Percentiles rank a stretch among this genome's conserved stretches.
phyloP scores from a whole-genome alignment of 2,888 invertebrate genomes.

The Dusona sp. region DNA sequence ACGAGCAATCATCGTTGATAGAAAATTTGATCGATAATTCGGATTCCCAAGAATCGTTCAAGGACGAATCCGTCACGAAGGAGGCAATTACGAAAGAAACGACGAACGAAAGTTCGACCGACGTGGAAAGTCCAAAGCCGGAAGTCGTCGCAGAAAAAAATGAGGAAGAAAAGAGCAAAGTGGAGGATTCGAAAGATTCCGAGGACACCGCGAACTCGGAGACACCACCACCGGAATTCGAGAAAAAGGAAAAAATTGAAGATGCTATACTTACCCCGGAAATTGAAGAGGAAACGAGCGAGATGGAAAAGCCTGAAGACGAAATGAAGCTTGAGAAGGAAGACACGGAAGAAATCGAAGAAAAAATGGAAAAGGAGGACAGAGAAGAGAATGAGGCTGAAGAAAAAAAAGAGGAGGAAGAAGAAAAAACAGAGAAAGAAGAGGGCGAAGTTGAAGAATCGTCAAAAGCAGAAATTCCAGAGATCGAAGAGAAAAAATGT shows the following conservation, averaged over 20 bases:
- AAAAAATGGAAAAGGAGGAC: constrained; percentile 38
- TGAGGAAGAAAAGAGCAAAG: constrained; percentile 55
- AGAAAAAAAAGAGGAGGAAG: constrained; percentile 64
- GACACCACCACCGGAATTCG: constrained; percentile 23
- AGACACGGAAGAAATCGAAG: constrained; percentile 42
- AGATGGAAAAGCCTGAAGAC: constrained; percentile 36
- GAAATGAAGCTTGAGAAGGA: constrained; percentile 41
- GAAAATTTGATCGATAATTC: constrained; percentile 71
- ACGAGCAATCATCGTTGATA: constrained; percentile 68
- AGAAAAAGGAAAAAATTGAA: constrained; percentile 68
- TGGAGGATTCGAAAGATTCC: constrained; percentile 49
- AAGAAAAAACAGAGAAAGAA: constrained; percentile 61
- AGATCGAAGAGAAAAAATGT: constrained; percentile 59
- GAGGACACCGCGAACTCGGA: constrained; percentile 30
- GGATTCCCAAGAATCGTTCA: constrained; percentile 75
- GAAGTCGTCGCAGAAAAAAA: constrained; percentile 60
- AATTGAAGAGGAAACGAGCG: constrained; percentile 14
- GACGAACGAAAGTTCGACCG: constrained; percentile 33
- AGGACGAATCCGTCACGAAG: constrained; percentile 70
- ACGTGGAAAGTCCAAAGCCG: constrained; percentile 27
- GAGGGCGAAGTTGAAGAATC: constrained; percentile 56
- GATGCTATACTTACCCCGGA: constrained; percentile 44
- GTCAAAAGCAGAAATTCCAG: constrained; percentile 71
- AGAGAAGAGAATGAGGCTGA: constrained; percentile 55
- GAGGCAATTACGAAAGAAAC: constrained; percentile 65